Conservation (phyloP, 2,797 vertebrate genomes). For the Falco columbarius region DNA sequence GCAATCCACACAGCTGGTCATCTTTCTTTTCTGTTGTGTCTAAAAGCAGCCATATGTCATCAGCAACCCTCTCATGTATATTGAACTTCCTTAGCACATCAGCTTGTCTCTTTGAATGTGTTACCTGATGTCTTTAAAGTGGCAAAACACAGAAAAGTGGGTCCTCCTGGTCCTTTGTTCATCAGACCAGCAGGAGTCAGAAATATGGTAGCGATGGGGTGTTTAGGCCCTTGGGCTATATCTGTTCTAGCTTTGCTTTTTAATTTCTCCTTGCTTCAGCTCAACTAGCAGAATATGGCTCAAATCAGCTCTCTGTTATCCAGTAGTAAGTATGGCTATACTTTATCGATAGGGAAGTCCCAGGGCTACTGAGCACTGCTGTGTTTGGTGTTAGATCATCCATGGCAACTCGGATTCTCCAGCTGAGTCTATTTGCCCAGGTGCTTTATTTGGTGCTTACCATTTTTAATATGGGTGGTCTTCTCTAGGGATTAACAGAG, state of each 20-base stretch:
- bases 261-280: not conserved
- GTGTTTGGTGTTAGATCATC: not conserved
- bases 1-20: conserved; percentile 65
- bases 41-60: conserved; percentile 67
- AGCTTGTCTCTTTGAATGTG: conserved; percentile 59
- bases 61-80: conserved; percentile 53
- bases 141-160: conserved; percentile 25
- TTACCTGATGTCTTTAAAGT: conserved; percentile 52
- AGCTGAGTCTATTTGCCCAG: not conserved
- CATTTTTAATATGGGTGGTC: not conserved
- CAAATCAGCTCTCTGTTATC: not conserved
- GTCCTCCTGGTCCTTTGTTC: not conserved
- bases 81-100: conserved; percentile 68
- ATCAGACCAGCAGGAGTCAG: not conserved
- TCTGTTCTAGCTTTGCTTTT: not conserved
- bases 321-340: not conserved
- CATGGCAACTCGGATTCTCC: not conserved
- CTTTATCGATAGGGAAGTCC: not conserved
- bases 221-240: not conserved
- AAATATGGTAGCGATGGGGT: not conserved
- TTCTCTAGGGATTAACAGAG: conserved; percentile 10
- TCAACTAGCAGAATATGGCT: not conserved
- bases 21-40: conserved; percentile 51
- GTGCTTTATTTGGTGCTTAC: not conserved
- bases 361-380: not conserved